A percentile compares a stretch with the other conserved stretches of the same genome.
These are phyloP conservation scores for Ctenodactylus gundi DNA, from an alignment of 2,113 vertebrate genomes.

Conservation along the genomic window DNA sequence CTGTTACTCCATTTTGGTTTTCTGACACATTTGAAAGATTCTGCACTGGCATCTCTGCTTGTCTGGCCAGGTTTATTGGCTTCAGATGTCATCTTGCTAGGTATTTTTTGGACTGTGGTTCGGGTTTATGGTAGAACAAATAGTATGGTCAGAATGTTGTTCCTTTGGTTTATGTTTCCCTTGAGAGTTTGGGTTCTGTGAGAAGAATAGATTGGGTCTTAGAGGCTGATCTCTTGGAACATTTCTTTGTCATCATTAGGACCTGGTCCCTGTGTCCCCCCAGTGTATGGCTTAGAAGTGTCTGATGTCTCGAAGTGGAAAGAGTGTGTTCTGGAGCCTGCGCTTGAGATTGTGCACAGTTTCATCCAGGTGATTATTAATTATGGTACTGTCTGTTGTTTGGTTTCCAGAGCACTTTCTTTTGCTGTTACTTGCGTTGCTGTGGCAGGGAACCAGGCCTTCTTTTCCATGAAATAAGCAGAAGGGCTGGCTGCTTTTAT, in stretches of 20 bases:
- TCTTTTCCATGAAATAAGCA: slow-evolving; percentile 13
- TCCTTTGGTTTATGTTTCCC: not conserved
- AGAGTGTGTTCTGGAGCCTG: slow-evolving; percentile 90
- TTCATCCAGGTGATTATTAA: slow-evolving; percentile 90
- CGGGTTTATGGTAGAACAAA: slow-evolving; percentile 19
- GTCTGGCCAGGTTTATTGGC: not conserved
- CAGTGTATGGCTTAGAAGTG: slow-evolving; percentile 93
- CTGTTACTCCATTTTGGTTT: slow-evolving; percentile 17
- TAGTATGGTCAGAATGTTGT: not conserved
- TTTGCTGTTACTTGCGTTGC: not conserved
- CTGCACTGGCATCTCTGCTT: not conserved
- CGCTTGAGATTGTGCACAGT: slow-evolving; percentile 91
- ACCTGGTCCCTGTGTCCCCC: slow-evolving; percentile 89
- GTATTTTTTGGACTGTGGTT: slow-evolving; percentile 16
- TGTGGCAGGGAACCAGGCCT: not conserved
- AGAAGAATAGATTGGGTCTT: not conserved
- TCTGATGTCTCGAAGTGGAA: slow-evolving; percentile 91
- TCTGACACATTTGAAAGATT: slow-evolving; percentile 3
- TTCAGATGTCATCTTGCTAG: not conserved
- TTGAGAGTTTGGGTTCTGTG: not conserved
- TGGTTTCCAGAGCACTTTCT: not conserved
- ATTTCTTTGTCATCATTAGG: slow-evolving; percentile 83
- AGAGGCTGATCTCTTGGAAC: not conserved
- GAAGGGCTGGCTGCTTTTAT: slow-evolving; percentile 37
- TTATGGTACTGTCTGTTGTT: not conserved